These are phyloP conservation scores for Serrognathus titanus DNA, from an alignment of 2,888 invertebrate genomes.

Conservation along the genomic window DNA sequence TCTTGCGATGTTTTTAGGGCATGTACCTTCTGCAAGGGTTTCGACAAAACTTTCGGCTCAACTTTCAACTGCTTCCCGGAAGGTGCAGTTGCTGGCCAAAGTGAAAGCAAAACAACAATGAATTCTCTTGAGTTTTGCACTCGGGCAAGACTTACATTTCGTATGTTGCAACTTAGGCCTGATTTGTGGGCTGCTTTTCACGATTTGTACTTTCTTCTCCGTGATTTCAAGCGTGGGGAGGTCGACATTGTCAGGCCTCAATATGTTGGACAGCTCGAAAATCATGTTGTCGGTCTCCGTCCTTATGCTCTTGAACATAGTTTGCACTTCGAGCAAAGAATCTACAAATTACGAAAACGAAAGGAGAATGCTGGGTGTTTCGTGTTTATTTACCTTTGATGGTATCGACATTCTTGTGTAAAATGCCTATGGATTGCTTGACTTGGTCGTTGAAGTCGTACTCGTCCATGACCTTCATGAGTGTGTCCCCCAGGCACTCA, in stretches of 20 bases:
- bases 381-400: slow-evolving; percentile 43
- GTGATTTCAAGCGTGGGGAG: slow-evolving; percentile 17
- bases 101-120: too few relatives aligned
- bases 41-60: background rate
- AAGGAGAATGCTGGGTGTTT: background rate
- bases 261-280: slow-evolving; percentile 18
- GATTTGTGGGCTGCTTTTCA: background rate
- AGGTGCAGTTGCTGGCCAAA: background rate
- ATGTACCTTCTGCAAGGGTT: background rate
- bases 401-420: slow-evolving; percentile 44
- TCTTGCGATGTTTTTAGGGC: background rate
- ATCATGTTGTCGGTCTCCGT: slow-evolving; percentile 22
- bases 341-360: slow-evolving; percentile 7
- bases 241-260: slow-evolving; percentile 15
- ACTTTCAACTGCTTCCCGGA: background rate
- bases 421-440: slow-evolving; percentile 41
- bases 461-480: slow-evolving; percentile 50
- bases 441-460: slow-evolving; percentile 50
- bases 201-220: background rate
- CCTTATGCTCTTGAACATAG: slow-evolving; percentile 21
- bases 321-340: slow-evolving; percentile 16
- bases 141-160: background rate
- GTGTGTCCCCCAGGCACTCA: slow-evolving; percentile 47
- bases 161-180: background rate
- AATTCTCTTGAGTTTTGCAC: background rate